Evolutionary conservation across 1,140 invertebrate species (phyloP), one percentile per base, ranked within the genome.

Genomic region (Stegodyphus mimosarum): DNA sequence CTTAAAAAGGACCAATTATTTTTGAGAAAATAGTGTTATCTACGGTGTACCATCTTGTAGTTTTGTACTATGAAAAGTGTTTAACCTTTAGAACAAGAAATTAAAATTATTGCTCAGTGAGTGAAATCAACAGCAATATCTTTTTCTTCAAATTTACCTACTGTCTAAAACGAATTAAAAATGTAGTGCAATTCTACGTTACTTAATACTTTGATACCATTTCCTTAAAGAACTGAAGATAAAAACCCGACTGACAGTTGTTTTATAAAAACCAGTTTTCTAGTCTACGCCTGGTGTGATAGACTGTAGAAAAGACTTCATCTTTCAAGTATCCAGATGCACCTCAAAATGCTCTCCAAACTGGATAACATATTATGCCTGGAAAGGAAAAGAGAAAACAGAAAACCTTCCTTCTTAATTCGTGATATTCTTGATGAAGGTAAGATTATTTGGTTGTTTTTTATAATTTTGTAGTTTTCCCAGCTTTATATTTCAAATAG

Each of bases 361-460:
- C 18, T 84, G 73, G 81, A 84, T 70, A 73, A 66, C 64, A 75
- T 84, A 69, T 70, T 84, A 48, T 84, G 81, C 52, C 48, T 84
- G 73, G 81, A 84, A n/a, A 75, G 81, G 48, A 84, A 84, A 84
- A 84, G 81, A 75, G 81, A 84, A 67, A 84, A 60, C 48, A 52
- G 80, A 7, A 83, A 83, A 64, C 51, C 79, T 10, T 87, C 86
- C 17, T 87, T 87, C 52, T 60, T 87, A 1, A 87, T 87, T 71
- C 17, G 86, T 15, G 86, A 87, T 69, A 87, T 87, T 70, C 49
- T 87, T 51, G 80, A 87, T 17, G 73, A 84, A 84, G 81, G 81
- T 84, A 84, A 75, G 73, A 53, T 49, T 66, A 69, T 18, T 69
- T 69, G 9, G 9, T 69, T 13, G 5, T 69, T 69, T 17, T 13